Evolutionary conservation across 2,113 vertebrate species (phyloP).

Genomic region (Mola mola): DNA sequence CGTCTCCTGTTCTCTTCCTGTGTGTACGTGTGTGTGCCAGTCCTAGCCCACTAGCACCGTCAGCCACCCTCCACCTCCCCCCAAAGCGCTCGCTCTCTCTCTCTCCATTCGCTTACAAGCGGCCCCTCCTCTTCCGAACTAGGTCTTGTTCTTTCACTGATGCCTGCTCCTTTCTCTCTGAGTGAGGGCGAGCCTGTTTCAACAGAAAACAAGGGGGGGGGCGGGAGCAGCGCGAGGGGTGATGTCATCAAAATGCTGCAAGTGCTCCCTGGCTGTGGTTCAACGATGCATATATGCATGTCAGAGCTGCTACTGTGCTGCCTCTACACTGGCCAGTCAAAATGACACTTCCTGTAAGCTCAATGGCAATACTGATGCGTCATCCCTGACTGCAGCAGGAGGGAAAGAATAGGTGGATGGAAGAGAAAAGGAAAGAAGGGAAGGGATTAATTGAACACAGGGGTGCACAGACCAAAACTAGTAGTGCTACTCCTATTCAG

Average conservation of each 20-base stretch:
- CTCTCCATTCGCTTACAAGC: constrained; percentile 69
- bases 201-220: constrained; percentile 61
- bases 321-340: constrained; percentile 67
- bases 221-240: constrained; percentile 45
- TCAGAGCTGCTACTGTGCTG: constrained; percentile 73
- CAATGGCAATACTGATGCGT: constrained; percentile 78
- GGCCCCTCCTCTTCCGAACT: constrained; percentile 72
- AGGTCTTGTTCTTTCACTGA: constrained; percentile 70
- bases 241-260: constrained; percentile 85
- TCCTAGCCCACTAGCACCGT: constrained; percentile 71
- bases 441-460: neutral
- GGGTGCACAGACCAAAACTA: constrained; percentile 3
- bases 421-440: constrained; percentile 12
- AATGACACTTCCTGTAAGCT: constrained; percentile 77
- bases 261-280: constrained; percentile 76
- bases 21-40: constrained; percentile 65
- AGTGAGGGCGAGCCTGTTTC: constrained; percentile 58
- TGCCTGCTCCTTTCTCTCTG: constrained; percentile 65
- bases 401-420: constrained; percentile 54
- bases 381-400: constrained; percentile 79
- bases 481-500: neutral
- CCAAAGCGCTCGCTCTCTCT: constrained; percentile 50
- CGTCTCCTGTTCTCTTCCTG: constrained; percentile 74
- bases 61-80: constrained; percentile 62
- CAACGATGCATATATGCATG: constrained; percentile 75